Conservation (phyloP, 2,797 vertebrate species). For the Hybognathus amarus region DNA sequence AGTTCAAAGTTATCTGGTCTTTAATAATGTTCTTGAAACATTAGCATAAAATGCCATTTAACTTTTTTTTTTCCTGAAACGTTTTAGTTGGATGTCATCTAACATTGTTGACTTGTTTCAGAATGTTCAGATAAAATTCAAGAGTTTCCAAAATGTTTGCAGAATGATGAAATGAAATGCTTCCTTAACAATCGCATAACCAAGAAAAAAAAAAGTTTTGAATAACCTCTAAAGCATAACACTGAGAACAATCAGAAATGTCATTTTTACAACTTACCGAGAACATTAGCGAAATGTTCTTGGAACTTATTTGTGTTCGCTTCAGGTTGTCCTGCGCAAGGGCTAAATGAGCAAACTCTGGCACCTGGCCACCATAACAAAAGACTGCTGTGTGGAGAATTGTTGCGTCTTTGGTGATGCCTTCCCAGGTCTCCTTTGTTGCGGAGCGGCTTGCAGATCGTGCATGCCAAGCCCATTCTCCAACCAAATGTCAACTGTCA, state of each 20-base stretch:
- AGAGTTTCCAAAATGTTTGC: not conserved
- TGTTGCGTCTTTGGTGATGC: slow-evolving; percentile 62
- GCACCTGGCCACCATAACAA: slow-evolving; percentile 46
- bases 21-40: not conserved
- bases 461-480: slow-evolving; percentile 84
- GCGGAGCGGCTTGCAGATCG: slow-evolving; percentile 71
- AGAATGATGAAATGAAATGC: not conserved
- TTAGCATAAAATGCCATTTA: not conserved
- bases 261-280: not conserved
- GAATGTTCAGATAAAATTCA: not conserved
- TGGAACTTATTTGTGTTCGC: not conserved
- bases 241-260: not conserved
- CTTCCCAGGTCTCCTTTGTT: slow-evolving; percentile 75
- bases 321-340: slow-evolving; percentile 24
- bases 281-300: not conserved
- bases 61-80: not conserved
- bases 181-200: not conserved
- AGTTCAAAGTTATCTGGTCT: not conserved
- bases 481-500: slow-evolving; percentile 88
- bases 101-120: not conserved
- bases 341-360: slow-evolving; percentile 24
- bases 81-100: not conserved
- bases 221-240: not conserved
- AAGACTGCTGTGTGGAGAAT: slow-evolving; percentile 37
- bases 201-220: too few species aligned